Base-by-base conservation (phyloP, 1,140 invertebrate genomes). In the Meloidogyne exigua region DNA sequence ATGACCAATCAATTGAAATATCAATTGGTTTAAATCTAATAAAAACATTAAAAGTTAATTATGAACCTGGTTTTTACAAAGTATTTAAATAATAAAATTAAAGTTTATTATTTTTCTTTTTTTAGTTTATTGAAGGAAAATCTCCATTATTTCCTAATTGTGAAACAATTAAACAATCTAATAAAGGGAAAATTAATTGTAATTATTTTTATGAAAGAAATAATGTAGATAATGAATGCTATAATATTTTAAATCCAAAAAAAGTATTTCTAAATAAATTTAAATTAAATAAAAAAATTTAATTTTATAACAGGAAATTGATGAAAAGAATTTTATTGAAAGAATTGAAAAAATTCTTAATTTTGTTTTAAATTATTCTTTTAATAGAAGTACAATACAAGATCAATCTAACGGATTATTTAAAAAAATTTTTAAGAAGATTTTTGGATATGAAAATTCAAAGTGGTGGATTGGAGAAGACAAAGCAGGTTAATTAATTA, bases 171-270 rank as follows among this genome's bases (percentile, higher is more conserved):
- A 57, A 57, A 57, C 18, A 57, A 57, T 5, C 3, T n/a, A 57
- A 21, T 57, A 57, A 57, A 57, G 49, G 49, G 21, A 12, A n/a
- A 57, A 21, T 57, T 57, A 57, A 57, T 57, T 57, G 49, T 57
- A 12, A 57, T 57, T 57, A 57, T 57, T 57, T 57, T 18, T 15
- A 57, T n/a, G 49, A 57, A 57, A n/a, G 18, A n/a, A n/a, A 57
- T n/a, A 57, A 57, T n/a, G 18, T 7, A 7, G 49, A n/a, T 15
- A 57, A 57, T 57, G 49, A 57, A 7, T 57, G 49, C 13, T n/a
- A n/a, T n/a, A 57, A 57, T 9, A n/a, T 57, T 57, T n/a, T 57
- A 57, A 57, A 57, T 57, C 49, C 49, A 57, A 57, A 57, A 57
- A 57, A n/a, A 1, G 49, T 57, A 57, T 39, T 39, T 9, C 4